These are phyloP conservation scores for Sialis fuliginosa DNA, from an alignment of 2,888 invertebrate species.

Conservation along the genomic window DNA sequence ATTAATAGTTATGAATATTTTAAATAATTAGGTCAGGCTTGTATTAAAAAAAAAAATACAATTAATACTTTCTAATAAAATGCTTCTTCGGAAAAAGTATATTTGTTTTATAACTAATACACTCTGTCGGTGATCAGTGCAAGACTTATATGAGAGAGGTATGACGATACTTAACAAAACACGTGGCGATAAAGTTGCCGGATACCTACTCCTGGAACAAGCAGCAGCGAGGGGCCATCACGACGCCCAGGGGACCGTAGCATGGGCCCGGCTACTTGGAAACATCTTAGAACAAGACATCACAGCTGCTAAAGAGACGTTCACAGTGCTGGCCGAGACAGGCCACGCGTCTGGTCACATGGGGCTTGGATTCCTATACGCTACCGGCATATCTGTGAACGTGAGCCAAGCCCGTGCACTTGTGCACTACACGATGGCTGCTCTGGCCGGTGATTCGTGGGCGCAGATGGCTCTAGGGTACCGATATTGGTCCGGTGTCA, in stretches of 20 bases:
- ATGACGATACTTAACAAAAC: conserved; percentile 53
- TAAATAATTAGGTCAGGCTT: not conserved
- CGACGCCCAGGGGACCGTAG: conserved; percentile 67
- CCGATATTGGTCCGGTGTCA: conserved; percentile 81
- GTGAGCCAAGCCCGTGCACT: conserved; percentile 78
- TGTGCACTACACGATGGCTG: conserved; percentile 82
- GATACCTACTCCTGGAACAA: conserved; percentile 56
- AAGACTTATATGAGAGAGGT: conserved; percentile 55
- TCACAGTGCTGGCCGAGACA: conserved; percentile 51
- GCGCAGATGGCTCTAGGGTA: conserved; percentile 97
- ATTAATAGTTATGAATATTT: too few relatives aligned
- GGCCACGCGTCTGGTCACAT: conserved; percentile 84
- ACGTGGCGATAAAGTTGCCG: conserved; percentile 48
- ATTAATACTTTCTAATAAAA: too few relatives aligned
- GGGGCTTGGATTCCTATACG: conserved; percentile 74
- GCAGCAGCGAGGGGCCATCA: conserved; percentile 68
- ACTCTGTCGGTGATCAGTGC: too few relatives aligned
- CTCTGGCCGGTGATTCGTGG: conserved; percentile 77
- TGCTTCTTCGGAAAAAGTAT: too few relatives aligned
- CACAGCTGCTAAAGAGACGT: conserved; percentile 53
- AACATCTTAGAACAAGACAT: conserved; percentile 61
- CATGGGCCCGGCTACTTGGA: conserved; percentile 80
- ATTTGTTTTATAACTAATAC: too few relatives aligned
- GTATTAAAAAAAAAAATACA: not conserved
- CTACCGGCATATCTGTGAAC: conserved; percentile 71